Conservation (phyloP, 2,888 invertebrate species). For the Oligia latruncula region DNA sequence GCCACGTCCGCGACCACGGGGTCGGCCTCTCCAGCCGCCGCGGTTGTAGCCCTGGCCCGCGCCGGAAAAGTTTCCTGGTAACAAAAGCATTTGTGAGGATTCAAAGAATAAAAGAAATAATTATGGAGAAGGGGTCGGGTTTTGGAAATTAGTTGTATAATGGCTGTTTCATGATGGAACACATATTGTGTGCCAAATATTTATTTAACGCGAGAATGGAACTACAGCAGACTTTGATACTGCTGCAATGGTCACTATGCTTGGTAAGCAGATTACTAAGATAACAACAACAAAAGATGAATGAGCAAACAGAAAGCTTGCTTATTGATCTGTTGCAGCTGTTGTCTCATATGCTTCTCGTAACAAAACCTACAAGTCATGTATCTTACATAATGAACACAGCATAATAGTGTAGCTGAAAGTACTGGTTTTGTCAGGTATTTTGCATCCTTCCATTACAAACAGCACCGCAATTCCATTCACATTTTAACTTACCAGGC, state of each 20-base stretch:
- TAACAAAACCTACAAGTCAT: not conserved
- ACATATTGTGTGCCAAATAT: not conserved
- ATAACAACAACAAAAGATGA: not conserved
- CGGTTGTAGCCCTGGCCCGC: conserved; percentile 85
- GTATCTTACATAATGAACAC: not conserved
- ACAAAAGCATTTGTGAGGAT: not conserved
- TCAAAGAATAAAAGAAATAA: not conserved
- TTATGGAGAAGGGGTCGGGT: not conserved
- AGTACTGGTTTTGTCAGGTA: not conserved
- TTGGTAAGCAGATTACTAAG: not conserved
- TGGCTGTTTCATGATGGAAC: not conserved
- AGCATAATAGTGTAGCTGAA: not conserved
- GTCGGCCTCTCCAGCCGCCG: conserved; percentile 88
- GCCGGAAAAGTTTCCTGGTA: conserved; percentile 49
- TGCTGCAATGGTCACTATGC: not conserved
- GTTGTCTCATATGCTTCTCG: not conserved
- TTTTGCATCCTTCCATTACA: not conserved
- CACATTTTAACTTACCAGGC: conserved; percentile 66
- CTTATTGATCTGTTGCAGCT: not conserved
- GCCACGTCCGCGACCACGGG: conserved; percentile 85
- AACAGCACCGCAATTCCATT: not conserved
- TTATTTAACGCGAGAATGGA: not conserved
- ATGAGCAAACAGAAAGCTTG: not conserved
- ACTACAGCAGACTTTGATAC: not conserved
- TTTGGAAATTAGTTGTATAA: not conserved